These are phyloP conservation scores for Anarsia innoxiella DNA, from an alignment of 2,888 invertebrate genomes.

Conservation along the genomic window DNA sequence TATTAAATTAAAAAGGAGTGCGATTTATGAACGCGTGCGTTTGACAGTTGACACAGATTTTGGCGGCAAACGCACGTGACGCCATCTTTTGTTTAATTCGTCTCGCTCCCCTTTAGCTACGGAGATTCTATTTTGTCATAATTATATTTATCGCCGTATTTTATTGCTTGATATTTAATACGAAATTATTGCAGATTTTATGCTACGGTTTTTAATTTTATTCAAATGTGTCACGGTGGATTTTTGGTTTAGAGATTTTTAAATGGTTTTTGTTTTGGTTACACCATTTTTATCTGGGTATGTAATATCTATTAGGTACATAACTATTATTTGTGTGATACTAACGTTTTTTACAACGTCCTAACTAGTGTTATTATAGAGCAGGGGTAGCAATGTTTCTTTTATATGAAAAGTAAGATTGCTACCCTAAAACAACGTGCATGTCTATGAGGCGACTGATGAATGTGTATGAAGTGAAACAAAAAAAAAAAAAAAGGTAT, in stretches of 20 bases:
- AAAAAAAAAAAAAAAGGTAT: no score
- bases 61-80: conserved; percentile 52
- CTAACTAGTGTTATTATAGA: neutral
- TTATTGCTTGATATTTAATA: conserved; percentile 32
- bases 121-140: conserved; percentile 45
- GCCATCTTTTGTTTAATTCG: conserved; percentile 56
- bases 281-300: neutral
- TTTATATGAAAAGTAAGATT: neutral
- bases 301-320: no score
- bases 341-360: neutral
- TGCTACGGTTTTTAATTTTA: conserved; percentile 34
- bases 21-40: conserved; percentile 37
- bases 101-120: conserved; percentile 31
- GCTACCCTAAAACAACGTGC: no score
- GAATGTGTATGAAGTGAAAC: no score
- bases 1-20: conserved; percentile 24
- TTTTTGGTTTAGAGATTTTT: conserved; percentile 2
- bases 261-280: neutral
- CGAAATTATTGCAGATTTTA: conserved; percentile 29
- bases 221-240: conserved; percentile 37
- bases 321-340: neutral
- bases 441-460: no score
- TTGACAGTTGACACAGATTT: conserved; percentile 50
- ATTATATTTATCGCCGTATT: conserved; percentile 35
- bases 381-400: neutral